Percentiles rank a stretch among this genome's conserved stretches.
phyloP scores from a whole-genome alignment of 2,797 vertebrate species.

The Falco novaeseelandiae region DNA sequence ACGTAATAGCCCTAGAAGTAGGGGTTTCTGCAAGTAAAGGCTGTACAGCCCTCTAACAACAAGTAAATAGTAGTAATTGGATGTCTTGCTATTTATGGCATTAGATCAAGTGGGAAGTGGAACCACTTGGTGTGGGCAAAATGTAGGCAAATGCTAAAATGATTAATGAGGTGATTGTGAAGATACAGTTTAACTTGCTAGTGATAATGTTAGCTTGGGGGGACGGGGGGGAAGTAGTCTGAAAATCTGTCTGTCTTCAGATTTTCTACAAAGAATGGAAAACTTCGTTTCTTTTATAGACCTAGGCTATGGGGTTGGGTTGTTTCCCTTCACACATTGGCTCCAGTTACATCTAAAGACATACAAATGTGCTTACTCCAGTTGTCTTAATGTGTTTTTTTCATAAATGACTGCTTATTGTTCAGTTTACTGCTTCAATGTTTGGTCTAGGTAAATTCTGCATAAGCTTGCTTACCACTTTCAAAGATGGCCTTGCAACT shows the following conservation, averaged over 20 bases:
- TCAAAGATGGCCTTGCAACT: not conserved
- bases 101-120: not conserved
- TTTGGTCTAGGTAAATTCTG: not conserved
- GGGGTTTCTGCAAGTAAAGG: not conserved
- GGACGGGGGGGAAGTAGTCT: not conserved
- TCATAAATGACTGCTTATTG: not conserved
- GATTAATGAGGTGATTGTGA: not conserved
- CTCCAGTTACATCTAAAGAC: not conserved
- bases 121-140: not conserved
- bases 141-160: not conserved
- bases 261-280: not conserved
- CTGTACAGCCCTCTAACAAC: not conserved
- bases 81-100: not conserved
- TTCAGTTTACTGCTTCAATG: not conserved
- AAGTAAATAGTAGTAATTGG: not conserved
- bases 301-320: not conserved
- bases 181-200: not conserved
- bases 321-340: not conserved
- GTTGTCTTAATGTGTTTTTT: not conserved
- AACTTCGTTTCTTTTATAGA: not conserved
- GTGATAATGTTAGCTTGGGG: not conserved
- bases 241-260: not conserved
- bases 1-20: fast-evolving
- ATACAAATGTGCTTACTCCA: not conserved
- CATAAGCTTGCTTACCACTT: not conserved